Evolutionary conservation across 2,797 vertebrate species (phyloP).

Genomic region (Hoplostethus atlanticus): DNA sequence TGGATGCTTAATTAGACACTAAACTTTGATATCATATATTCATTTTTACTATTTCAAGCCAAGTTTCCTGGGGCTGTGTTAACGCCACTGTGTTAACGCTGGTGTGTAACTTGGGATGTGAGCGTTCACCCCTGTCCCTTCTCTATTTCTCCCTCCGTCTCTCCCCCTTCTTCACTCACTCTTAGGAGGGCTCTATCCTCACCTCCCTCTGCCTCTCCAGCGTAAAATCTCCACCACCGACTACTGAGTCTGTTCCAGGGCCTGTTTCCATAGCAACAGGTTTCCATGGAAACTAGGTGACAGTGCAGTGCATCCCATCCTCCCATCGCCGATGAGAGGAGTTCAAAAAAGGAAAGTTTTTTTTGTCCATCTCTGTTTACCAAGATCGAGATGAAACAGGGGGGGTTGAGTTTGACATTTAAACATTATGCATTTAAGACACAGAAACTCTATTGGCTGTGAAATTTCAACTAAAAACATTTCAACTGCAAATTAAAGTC

Average conservation of each 20-base stretch:
- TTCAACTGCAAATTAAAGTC: too few species aligned
- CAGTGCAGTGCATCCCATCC: conserved; percentile 80
- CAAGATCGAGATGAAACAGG: conserved; percentile 12
- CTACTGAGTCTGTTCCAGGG: conserved; percentile 73
- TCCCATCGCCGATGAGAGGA: conserved; percentile 62
- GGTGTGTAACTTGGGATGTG: not conserved
- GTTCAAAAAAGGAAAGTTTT: conserved; percentile 61
- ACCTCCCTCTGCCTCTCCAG: conserved; percentile 62
- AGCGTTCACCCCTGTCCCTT: conserved; percentile 14
- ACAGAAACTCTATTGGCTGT: not conserved
- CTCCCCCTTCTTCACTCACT: not conserved
- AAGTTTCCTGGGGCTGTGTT: too few species aligned
- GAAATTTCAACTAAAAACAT: too few species aligned
- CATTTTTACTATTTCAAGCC: too few species aligned
- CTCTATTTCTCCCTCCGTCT: conserved; percentile 20
- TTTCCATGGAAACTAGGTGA: conserved; percentile 89
- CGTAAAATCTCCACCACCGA: conserved; percentile 60
- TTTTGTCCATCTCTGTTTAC: conserved; percentile 22
- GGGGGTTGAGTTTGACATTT: not conserved
- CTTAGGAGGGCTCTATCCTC: conserved; percentile 21
- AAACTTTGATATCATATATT: too few species aligned
- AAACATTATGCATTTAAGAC: not conserved
- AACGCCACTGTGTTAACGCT: not conserved
- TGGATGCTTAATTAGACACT: too few species aligned
- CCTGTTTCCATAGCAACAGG: conserved; percentile 87